Conservation (phyloP, 2,113 vertebrate species). For the Rhabdornis inornatus region DNA sequence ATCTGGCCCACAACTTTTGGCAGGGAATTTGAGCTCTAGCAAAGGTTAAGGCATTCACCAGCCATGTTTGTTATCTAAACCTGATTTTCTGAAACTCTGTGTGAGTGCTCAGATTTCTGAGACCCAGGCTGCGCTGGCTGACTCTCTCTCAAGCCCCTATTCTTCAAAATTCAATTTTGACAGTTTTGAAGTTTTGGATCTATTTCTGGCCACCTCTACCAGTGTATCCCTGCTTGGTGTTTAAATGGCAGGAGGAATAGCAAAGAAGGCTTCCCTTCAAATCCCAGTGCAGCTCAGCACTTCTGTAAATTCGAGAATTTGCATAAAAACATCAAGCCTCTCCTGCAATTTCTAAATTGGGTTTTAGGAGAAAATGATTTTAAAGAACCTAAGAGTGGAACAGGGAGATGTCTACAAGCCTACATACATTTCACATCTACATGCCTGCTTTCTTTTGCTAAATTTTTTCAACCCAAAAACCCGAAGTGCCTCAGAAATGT, state of each 20-base stretch:
- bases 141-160: not conserved
- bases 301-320: constrained; percentile 36
- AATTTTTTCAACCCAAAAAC: not conserved
- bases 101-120: not conserved
- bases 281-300: not conserved
- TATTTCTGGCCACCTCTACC: not conserved
- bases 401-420: not conserved
- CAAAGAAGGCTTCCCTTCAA: not conserved
- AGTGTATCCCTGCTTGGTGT: not conserved
- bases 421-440: not conserved
- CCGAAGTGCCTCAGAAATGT: not conserved
- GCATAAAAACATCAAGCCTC: not conserved
- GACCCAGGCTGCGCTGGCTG: not conserved
- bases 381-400: not conserved
- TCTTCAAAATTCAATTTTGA: not conserved
- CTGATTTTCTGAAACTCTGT: not conserved
- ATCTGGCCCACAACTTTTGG: not conserved
- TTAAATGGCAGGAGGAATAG: constrained; percentile 11
- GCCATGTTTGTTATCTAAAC: not conserved
- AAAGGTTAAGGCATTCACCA: not conserved
- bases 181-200: not conserved
- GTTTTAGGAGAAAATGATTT: not conserved
- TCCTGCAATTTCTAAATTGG: not conserved
- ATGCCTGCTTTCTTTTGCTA: not conserved
- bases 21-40: not conserved